Conservation (phyloP, 2,797 vertebrate genomes). For the Myiothlypis chrysogaster region DNA sequence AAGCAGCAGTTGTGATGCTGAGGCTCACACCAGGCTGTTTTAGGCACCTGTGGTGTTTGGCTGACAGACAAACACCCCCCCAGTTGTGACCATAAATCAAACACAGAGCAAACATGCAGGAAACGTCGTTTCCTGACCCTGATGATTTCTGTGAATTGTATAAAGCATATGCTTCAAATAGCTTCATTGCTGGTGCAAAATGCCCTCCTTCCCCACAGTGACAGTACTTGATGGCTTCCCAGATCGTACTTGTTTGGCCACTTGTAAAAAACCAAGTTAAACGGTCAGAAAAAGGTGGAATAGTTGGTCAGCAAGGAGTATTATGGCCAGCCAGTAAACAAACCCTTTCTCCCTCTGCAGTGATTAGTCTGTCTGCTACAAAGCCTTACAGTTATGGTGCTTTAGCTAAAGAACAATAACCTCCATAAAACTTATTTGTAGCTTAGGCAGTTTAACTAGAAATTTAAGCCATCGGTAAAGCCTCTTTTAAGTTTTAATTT, state of each 20-base stretch:
- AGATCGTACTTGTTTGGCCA: background rate
- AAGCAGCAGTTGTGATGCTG: background rate
- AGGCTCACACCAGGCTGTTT: background rate
- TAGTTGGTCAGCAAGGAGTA: background rate
- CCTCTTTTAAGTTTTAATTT: constrained; percentile 31
- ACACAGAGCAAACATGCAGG: background rate
- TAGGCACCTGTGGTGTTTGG: background rate
- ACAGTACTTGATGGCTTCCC: background rate
- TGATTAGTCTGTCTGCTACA: background rate
- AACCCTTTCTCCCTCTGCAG: background rate
- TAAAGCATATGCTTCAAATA: background rate
- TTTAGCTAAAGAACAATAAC: constrained; percentile 1
- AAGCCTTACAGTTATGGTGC: background rate
- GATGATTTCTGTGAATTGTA: background rate
- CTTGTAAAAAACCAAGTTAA: background rate
- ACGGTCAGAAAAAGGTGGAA: background rate
- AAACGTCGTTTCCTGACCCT: background rate
- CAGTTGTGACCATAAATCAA: fast-evolving
- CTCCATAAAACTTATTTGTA: background rate
- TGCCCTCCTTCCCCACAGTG: background rate
- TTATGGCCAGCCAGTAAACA: background rate
- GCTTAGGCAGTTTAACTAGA: background rate
- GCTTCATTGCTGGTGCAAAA: background rate
- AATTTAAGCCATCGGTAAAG: background rate
- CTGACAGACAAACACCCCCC: background rate